Base-by-base conservation (phyloP, 1,140 invertebrate species). In the Drosophila virilis region DNA sequence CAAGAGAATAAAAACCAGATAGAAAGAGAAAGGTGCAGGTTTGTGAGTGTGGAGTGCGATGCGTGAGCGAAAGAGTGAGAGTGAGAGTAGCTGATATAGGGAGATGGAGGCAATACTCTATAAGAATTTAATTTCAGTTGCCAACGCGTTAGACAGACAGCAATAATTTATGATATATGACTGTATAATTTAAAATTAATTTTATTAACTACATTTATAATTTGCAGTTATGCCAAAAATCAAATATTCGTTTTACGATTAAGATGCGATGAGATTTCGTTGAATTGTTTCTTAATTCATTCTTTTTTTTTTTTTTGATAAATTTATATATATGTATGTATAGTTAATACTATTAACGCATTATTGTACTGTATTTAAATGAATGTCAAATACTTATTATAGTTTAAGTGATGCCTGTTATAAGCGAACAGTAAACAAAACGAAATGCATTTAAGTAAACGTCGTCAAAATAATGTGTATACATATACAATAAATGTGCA, bases 131-230 rank as follows among this genome's bases (percentile, higher is more conserved):
- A 83, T 64, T 83, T 71, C 22, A 51, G 48, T 82, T 81, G 75
- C 59, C 66, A 72, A 82, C 67, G 40, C 38, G 42, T 10, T 57
- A 60, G 13, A 59, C 22, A 51, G 54, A 65, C 48, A 65, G 43
- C 50, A 59, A 80, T 67, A 77, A 59, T 65, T 78, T 70, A 84
- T 77, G 37, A 54, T 59, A 68, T 73, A 59, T 28, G 22, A 28
- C 4, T 28, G 3, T 28, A 82, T 78, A 43, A 77, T 77, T 77
- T 78, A 77, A 76, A 61, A 70, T 64, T 78, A 74, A 86, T 79
- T 84, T 85, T 60, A 70, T 85, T 85, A 86, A 81, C 82, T 85
- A 85, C 82, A 85, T 85, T 81, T 85, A 85, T 85, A 85, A 85
- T 85, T 85, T 85, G 60, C 57, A 74, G 37, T 71, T 40, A 71